Conservation (phyloP, 2,888 invertebrate species). For the Erannis defoliaria region DNA sequence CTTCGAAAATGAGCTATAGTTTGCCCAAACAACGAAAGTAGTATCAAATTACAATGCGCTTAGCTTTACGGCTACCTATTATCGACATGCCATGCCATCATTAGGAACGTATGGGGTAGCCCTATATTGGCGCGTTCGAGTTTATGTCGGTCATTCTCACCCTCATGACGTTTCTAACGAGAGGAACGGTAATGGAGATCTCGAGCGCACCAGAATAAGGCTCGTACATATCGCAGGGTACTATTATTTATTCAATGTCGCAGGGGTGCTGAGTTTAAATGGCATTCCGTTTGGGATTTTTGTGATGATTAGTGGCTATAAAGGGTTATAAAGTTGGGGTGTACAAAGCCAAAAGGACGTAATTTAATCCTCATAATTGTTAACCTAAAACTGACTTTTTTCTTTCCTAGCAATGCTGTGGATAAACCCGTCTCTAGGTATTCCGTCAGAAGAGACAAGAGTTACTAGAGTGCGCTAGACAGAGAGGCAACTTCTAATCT, state of each 20-base stretch:
- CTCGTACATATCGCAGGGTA: too few relatives aligned
- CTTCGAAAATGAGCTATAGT: constrained; percentile 18
- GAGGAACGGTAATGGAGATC: neutral
- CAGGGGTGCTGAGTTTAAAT: constrained; percentile 10
- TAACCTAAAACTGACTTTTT: too few relatives aligned
- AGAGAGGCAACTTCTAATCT: too few relatives aligned
- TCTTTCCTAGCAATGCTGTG: too few relatives aligned
- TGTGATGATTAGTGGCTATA: too few relatives aligned
- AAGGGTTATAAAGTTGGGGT: too few relatives aligned
- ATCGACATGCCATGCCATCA: constrained; percentile 47
- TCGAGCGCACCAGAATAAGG: neutral
- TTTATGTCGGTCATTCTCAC: neutral
- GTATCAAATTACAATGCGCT: constrained; percentile 36
- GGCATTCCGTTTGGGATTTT: neutral
- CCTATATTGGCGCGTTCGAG: neutral
- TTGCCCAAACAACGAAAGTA: constrained; percentile 13
- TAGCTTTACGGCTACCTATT: constrained; percentile 38
- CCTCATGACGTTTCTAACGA: neutral
- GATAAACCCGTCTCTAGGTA: too few relatives aligned
- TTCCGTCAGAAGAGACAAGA: too few relatives aligned
- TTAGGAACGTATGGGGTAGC: constrained; percentile 37
- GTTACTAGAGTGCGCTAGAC: too few relatives aligned
- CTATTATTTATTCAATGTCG: too few relatives aligned
- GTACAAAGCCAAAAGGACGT: too few relatives aligned
- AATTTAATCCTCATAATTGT: too few relatives aligned